Evolutionary conservation across 2,888 invertebrate species (phyloP).

Genomic region (Parnassius smintheus): DNA sequence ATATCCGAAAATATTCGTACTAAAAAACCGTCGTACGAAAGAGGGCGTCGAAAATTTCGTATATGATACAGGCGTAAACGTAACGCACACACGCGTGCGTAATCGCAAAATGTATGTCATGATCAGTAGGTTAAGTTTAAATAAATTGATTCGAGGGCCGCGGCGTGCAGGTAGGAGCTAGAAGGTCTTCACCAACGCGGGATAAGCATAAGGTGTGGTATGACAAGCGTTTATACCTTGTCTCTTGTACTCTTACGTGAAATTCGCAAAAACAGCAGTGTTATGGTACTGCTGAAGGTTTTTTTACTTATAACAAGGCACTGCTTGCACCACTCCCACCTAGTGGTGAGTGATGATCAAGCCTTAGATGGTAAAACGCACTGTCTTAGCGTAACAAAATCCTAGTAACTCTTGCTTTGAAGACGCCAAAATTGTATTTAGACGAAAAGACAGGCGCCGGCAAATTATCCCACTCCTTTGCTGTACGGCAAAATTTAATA

Average conservation of each 20-base stretch:
- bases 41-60: conserved; percentile 46
- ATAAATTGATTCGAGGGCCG: conserved; percentile 67
- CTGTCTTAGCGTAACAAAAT: too few relatives aligned
- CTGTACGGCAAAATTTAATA: background rate
- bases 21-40: conserved; percentile 34
- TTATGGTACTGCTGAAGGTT: background rate
- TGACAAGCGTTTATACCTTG: conserved; percentile 1
- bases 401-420: too few relatives aligned
- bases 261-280: conserved; percentile 2
- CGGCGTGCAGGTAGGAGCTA: conserved; percentile 44
- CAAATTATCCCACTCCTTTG: too few relatives aligned
- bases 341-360: too few relatives aligned
- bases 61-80: conserved; percentile 51
- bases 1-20: conserved; percentile 31
- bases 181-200: conserved; percentile 42
- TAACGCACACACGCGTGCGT: conserved; percentile 59
- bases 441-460: too few relatives aligned
- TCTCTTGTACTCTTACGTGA: conserved; percentile 1
- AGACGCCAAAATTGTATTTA: too few relatives aligned
- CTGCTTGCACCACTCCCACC: too few relatives aligned
- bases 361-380: too few relatives aligned
- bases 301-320: too few relatives aligned
- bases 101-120: conserved; percentile 78
- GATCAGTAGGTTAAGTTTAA: conserved; percentile 81
- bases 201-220: conserved; percentile 5